Evolutionary conservation across 2,797 vertebrate species (phyloP).

Genomic region (Scyliorhinus canicula): DNA sequence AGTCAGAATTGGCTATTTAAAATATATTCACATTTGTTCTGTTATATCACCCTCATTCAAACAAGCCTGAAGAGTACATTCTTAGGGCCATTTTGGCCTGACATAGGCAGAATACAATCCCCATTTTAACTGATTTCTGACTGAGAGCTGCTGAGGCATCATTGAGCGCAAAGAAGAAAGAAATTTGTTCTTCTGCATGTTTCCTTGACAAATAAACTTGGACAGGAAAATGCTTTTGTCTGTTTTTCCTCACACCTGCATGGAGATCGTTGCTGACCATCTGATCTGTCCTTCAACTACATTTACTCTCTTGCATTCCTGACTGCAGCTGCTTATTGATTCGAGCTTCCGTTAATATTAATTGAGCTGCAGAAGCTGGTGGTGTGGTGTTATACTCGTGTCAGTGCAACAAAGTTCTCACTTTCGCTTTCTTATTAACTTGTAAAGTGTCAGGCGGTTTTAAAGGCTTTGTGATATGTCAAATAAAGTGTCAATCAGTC

Average conservation of each 20-base stretch:
- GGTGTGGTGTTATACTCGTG: neutral
- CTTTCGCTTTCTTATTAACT: constrained; percentile 32
- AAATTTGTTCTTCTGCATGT: neutral
- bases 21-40: neutral
- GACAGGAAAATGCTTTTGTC: neutral
- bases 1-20: neutral
- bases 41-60: too few species aligned
- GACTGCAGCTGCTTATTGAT: neutral
- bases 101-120: neutral
- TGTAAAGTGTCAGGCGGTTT: neutral
- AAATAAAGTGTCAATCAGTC: constrained; percentile 31
- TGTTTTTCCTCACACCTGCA: neutral
- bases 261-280: neutral
- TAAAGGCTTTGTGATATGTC: neutral
- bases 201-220: neutral
- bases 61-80: neutral
- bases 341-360: constrained; percentile 1
- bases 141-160: neutral
- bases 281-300: constrained; percentile 5
- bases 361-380: neutral
- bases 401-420: neutral
- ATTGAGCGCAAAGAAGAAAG: neutral
- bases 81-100: neutral
- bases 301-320: neutral
- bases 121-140: neutral